Evolutionary conservation across 2,113 vertebrate species (phyloP), one percentile per base, ranked within the genome.

Genomic region (Sialia sialis): DNA sequence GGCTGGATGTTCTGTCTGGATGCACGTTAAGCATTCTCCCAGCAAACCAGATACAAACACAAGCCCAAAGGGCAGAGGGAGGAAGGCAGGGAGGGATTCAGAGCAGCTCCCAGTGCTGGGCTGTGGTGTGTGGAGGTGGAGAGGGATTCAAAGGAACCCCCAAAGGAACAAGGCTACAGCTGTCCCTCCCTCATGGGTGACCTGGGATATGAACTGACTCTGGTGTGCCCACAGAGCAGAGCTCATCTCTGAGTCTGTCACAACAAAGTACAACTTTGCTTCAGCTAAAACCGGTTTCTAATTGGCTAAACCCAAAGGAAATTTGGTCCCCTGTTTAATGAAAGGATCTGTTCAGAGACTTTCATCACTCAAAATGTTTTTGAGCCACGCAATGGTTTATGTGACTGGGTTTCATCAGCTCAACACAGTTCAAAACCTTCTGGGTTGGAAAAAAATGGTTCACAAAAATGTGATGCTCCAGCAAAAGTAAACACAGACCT

Each of bases 381-480:
- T 18, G 66, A 90, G 62, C 54, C 44, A 60, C 0, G 0, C 48
- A 26, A 29, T 76, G 41, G 22, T 73, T 58, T 79, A 2, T 43
- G 18, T 30, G 77, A 51, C 44, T 11, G 43, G 29, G 49, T 43
- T 94, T 84, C 72, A 44, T 43, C 62, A 85, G 74, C 48, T 13
- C 80, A 38, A 59, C 32, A n/a, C 29, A 27, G 51, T 59, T 69
- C 67, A 62, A 69, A 94, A 82, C 15, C 23, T 88, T 76, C 70
- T 30, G 41, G n/a, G 38, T 46, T 79, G 84, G 82, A 46, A 83
- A 87, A 87, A 76, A 70, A 22, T 11, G 36, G 46, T 29, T 93
- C 58, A 86, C 20, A 43, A 66, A 51, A 77, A 63, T 22, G 52
- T 23, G 90, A 70, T 88, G 63, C 68, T 93, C 86, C 82, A 62